phyloP scores from a whole-genome alignment of 1,140 invertebrate genomes.

The Cydia pomonella region DNA sequence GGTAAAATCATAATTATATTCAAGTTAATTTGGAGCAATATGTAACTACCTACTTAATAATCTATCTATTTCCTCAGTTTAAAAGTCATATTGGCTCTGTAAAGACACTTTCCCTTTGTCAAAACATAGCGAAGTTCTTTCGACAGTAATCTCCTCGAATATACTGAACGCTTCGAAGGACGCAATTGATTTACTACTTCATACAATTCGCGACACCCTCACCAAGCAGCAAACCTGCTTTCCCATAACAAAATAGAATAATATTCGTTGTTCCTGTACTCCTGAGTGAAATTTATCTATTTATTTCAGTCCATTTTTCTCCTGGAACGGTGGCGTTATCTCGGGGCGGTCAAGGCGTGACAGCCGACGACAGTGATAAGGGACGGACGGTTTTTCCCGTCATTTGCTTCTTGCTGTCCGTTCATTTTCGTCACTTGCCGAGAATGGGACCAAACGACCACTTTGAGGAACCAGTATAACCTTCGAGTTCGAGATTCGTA shows the following conservation, averaged over 20 bases:
- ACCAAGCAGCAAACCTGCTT: too few relatives aligned
- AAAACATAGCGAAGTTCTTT: too few relatives aligned
- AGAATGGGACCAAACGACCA: background rate
- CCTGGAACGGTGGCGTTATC: background rate
- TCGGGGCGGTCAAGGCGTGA: conserved; percentile 15
- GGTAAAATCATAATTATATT: too few relatives aligned
- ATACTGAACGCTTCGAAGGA: too few relatives aligned
- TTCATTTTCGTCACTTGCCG: background rate
- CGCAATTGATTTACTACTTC: too few relatives aligned
- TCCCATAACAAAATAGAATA: background rate
- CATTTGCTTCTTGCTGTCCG: conserved; percentile 21
- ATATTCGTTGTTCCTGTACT: background rate
- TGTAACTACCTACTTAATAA: too few relatives aligned
- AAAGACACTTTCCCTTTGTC: too few relatives aligned
- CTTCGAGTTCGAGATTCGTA: background rate
- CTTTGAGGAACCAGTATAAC: background rate
- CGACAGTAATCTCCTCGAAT: too few relatives aligned
- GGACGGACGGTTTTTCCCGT: conserved; percentile 14
- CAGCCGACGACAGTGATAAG: conserved; percentile 26
- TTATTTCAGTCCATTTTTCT: background rate
- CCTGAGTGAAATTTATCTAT: background rate
- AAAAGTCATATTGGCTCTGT: too few relatives aligned
- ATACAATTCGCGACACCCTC: too few relatives aligned
- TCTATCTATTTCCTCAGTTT: too few relatives aligned
- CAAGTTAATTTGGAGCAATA: too few relatives aligned